These are phyloP conservation scores for Axis porcinus DNA, from an alignment of 2,113 vertebrate species.

Conservation along the genomic window DNA sequence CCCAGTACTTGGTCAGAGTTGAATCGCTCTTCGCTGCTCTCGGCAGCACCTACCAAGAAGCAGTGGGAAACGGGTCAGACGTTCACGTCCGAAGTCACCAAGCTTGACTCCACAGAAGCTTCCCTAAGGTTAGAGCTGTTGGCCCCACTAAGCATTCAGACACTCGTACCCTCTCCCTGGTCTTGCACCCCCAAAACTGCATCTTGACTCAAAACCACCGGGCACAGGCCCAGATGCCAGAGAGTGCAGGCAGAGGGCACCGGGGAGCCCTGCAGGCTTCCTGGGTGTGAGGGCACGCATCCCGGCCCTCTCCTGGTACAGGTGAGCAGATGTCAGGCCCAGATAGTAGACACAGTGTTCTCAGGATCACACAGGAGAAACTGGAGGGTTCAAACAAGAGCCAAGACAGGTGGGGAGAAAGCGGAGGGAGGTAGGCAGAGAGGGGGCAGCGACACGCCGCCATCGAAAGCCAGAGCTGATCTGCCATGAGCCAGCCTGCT, in stretches of 20 bases:
- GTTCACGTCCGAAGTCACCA: neutral
- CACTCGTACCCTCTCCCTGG: neutral
- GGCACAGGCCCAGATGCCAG: neutral
- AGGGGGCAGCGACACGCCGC: accelerated
- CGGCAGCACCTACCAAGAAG: neutral
- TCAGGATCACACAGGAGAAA: neutral
- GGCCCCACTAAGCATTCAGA: neutral
- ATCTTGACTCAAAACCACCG: neutral
- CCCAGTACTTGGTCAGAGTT: neutral
- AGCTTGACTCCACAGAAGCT: neutral
- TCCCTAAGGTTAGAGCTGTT: neutral
- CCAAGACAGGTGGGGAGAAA: neutral
- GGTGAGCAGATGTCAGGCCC: neutral
- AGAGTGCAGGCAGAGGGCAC: neutral
- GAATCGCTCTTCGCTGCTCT: neutral
- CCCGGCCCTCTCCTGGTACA: neutral
- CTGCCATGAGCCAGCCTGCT: neutral
- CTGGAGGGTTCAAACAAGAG: neutral
- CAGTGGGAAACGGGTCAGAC: neutral
- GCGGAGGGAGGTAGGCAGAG: neutral
- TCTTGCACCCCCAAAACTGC: neutral
- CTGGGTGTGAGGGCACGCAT: neutral
- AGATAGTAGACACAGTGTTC: neutral
- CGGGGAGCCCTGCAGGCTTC: neutral
- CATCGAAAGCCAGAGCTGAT: accelerated